phyloP scores from a whole-genome alignment of 2,888 invertebrate species.

The Chloroclystis v-ata region DNA sequence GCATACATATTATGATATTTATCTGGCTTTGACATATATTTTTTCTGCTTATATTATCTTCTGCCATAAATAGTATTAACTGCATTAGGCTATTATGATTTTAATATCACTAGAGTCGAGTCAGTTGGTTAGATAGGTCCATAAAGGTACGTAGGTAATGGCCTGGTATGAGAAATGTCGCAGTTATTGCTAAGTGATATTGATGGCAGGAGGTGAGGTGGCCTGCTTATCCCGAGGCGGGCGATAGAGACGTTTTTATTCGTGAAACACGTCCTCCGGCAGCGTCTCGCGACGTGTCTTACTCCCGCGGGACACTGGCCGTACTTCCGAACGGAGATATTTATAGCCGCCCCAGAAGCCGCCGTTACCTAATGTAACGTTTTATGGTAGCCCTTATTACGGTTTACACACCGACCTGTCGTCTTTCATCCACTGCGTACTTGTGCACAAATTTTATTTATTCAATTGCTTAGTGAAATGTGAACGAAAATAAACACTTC shows the following conservation, averaged over 20 bases:
- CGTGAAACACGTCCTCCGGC: constrained; percentile 69
- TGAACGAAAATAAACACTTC: constrained; percentile 40
- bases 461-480: constrained; percentile 48
- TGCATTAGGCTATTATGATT: no score
- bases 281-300: constrained; percentile 63
- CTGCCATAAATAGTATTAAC: no score
- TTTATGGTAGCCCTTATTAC: constrained; percentile 78
- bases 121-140: constrained; percentile 40
- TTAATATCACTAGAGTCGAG: constrained; percentile 36
- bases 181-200: constrained; percentile 69
- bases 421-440: constrained; percentile 41
- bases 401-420: constrained; percentile 59
- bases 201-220: constrained; percentile 57
- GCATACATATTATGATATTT: no score
- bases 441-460: constrained; percentile 51
- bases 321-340: constrained; percentile 77
- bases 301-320: constrained; percentile 74
- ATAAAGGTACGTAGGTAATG: constrained; percentile 48
- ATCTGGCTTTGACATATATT: no score
- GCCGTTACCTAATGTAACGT: constrained; percentile 77
- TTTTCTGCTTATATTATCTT: no score
- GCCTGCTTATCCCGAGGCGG: constrained; percentile 28
- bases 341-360: constrained; percentile 77
- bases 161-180: constrained; percentile 49
- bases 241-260: constrained; percentile 72